Base-by-base conservation (phyloP, 2,888 invertebrate genomes). In the Adelphocoris suturalis region DNA sequence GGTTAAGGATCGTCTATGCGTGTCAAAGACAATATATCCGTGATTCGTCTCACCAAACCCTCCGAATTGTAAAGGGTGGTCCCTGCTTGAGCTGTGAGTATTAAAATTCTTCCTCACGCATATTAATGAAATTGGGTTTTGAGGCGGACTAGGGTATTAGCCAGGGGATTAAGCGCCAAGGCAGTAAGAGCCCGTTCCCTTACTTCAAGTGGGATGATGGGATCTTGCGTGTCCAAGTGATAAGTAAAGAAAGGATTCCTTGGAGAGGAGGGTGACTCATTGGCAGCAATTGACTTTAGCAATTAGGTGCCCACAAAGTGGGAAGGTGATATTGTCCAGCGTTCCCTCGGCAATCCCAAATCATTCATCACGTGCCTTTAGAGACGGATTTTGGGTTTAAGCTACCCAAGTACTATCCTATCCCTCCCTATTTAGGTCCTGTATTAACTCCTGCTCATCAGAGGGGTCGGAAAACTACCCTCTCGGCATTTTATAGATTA, bases 401-500 rank as follows among this genome's bases (percentile, higher is more conserved):
- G 28, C 37, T 13, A 14, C 19, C 47, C n/a, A 19, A 46, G 23
- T 12, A 47, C 37, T 23, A 19, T 37, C 75, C 68, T 11, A 47
- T 11, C 76, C 88, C 88, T 78, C 80, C 16, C 47, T 88, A 80
- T 82, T 52, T 48, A 52, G 78, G 27, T 52, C 16, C 78, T 28
- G 78, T 52, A 88, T 76, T 78, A 88, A 76, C 88, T 28, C 37
- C 80, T 48, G 81, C 76, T 76, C 48, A 48, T 88, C 88, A 48
- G 19, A 76, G 61, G 80, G 48, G 68, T 37, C 23, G 68, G 68
- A 68, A 76, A 37, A 47, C 48, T 27, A 76, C 78, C 82, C 89
- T 81, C 81, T 89, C 75, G 89, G 89, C 89, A 89, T 89, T 89
- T 89, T 89, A 89, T 89, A 89, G 89, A 89, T 89, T 89, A 89